Conservation (phyloP, 2,113 vertebrate genomes). For the Saguinus imperator region DNA sequence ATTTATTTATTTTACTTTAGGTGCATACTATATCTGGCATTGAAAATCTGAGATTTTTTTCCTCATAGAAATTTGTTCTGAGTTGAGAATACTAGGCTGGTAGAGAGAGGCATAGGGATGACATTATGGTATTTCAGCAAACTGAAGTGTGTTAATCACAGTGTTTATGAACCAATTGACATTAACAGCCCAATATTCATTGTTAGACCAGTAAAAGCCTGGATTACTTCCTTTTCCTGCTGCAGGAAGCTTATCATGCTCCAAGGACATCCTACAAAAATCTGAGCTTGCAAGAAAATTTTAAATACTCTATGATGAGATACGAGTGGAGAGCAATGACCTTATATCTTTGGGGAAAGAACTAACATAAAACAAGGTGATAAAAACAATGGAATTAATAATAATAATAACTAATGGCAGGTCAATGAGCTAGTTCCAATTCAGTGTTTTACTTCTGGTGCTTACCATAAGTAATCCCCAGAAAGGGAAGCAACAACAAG, state of each 20-base stretch:
- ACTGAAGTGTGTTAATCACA: neutral
- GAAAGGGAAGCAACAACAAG: neutral
- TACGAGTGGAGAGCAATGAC: neutral
- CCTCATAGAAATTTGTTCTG: neutral
- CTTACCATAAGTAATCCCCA: neutral
- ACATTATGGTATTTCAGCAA: neutral
- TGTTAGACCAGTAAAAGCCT: neutral
- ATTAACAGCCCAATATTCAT: neutral
- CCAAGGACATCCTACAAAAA: neutral
- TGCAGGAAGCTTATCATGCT: neutral
- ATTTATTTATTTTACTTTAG: too few relatives aligned
- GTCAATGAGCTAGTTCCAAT: neutral
- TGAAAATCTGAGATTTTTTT: neutral
- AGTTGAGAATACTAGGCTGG: neutral
- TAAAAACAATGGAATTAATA: neutral
- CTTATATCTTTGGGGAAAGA: neutral
- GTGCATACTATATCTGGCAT: too few relatives aligned
- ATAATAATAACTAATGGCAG: neutral
- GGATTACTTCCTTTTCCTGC: neutral
- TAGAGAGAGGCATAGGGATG: rapidly evolving
- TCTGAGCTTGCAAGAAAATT: neutral
- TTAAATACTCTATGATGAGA: neutral
- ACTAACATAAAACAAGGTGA: neutral
- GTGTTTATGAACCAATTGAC: neutral
- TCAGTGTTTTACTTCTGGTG: neutral